Base-by-base conservation (phyloP, 2,888 invertebrate genomes). In the Tachina grossa region DNA sequence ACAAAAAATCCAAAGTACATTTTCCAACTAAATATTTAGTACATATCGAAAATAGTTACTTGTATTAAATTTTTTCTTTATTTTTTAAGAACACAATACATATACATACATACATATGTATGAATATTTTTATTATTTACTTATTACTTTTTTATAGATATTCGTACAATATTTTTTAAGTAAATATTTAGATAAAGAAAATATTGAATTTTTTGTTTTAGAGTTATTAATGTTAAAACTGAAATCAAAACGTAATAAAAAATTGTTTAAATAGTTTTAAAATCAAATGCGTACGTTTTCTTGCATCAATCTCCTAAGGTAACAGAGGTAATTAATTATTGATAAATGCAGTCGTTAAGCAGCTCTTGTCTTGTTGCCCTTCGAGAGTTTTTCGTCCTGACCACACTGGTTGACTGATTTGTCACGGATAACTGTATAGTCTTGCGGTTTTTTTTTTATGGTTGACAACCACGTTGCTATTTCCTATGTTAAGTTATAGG, bases 21-120 rank as follows among this genome's bases (percentile, higher is more conserved):
- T 71, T 72, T 71, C 47, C 55, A 79, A 72, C 71, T 79, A n/a
- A n/a, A n/a, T n/a, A 45, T 55, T 71, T 79, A 80, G 68, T 74
- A 81, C 84, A 85, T 85, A 85, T 85, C 84, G 81, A 74, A 77
- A 81, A 74, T 72, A 84, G 63, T 79, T 80, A 69, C 61, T 84
- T 61, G 53, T 43, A 75, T 66, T 76, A 45, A 41, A 41, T 63
- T 69, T 61, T 63, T 45, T 31, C 31, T 31, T 63, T 66, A 13
- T 61, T 61, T 61, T 82, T 65, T 47, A 65, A 31, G 16, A 45
- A 45, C 47, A 61, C 19, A 69, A 43, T 69, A 43, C 31, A 6
- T 31, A 31, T 6, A 2, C 1, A 31, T 31, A 31, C 2, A 31
- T 6, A 4, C 4, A 4, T 4, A 31, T 4, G 4, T 31, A 31